Evolutionary conservation across 2,113 vertebrate genomes (phyloP).

Genomic region (Oncorhynchus clarkii): DNA sequence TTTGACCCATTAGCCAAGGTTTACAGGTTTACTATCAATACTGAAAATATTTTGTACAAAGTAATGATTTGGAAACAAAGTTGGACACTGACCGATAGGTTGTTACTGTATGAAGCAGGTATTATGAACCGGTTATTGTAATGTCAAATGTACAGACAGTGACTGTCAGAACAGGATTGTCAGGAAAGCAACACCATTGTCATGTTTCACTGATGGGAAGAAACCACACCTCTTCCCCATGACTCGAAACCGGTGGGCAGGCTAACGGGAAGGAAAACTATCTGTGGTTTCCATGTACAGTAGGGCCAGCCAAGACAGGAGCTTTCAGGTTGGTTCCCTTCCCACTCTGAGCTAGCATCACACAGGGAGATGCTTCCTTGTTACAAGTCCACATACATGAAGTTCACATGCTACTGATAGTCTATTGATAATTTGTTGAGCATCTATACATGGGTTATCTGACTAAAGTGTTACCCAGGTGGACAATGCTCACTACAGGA

Average conservation of each 20-base stretch:
- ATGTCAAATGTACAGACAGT: background rate
- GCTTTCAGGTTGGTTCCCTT: constrained; percentile 16
- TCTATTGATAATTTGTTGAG: too few species aligned
- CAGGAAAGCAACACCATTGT: background rate
- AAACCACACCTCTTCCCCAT: constrained; percentile 55
- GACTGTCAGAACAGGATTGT: background rate
- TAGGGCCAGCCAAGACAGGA: background rate
- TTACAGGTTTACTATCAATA: background rate
- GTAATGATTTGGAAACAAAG: background rate
- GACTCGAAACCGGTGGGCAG: constrained; percentile 51
- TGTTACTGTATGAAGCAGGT: too few species aligned
- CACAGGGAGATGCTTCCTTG: too few species aligned
- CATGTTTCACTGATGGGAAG: background rate
- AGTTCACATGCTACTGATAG: too few species aligned
- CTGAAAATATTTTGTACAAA: background rate
- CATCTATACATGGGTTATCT: too few species aligned
- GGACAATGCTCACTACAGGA: too few species aligned
- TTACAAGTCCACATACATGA: too few species aligned
- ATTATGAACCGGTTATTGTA: too few species aligned
- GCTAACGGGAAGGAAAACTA: constrained; percentile 65
- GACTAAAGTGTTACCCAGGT: too few species aligned
- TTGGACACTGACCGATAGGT: too few species aligned
- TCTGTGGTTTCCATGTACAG: constrained; percentile 32
- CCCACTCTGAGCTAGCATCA: constrained; percentile 28
- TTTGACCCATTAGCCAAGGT: background rate